Evolutionary conservation across 2,888 invertebrate genomes (phyloP), one percentile per base, ranked within the genome.

Genomic region (Epirrhoe tristata): DNA sequence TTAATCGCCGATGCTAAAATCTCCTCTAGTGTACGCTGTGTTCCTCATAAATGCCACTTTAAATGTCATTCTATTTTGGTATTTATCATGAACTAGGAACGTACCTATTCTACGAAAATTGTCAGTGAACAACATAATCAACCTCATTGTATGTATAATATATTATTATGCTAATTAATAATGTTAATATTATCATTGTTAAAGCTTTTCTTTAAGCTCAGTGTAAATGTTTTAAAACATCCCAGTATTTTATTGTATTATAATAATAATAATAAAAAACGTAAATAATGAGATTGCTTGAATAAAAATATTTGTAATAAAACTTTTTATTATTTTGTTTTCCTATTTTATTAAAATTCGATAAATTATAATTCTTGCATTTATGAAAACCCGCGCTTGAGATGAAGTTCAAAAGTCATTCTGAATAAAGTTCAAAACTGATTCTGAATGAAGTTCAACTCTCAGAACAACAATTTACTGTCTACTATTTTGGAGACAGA

Each of bases 141-240:
- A 12, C 39, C 48, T 16, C n/a, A 46, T 12, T 46, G 16, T 48
- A 6, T 48, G 14, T 48, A n/a, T n/a, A 48, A 48, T 16, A 16
- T 48, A 24, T 24, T 24, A 24, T 24, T 24, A 48, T 12, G 48
- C 48, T 48, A 14, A 7, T 48, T 16, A 48, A 16, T 48, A 6
- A 48, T 48, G 48, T 48, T 46, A 48, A 14, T 43, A 12, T 24
- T 39, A 14, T 48, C 14, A 16, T 48, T 48, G 48, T 48, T 48
- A 14, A n/a, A 48, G 48, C 48, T 48, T 48, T 16, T 6, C 16
- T 48, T 48, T 48, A 16, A 43, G 12, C 16, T 16, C 48, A 16
- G 48, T 48, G 48, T 48, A 16, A 12, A 43, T 43, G 39, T 43
- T 43, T 43, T 48, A 48, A 48, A 48, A 48, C 14, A 48, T 12